Evolutionary conservation across 53 echinoderm and acorn worm genomes (phyloP), one percentile per base, ranked within the genome.

Genomic region (Echinarachnius parma): DNA sequence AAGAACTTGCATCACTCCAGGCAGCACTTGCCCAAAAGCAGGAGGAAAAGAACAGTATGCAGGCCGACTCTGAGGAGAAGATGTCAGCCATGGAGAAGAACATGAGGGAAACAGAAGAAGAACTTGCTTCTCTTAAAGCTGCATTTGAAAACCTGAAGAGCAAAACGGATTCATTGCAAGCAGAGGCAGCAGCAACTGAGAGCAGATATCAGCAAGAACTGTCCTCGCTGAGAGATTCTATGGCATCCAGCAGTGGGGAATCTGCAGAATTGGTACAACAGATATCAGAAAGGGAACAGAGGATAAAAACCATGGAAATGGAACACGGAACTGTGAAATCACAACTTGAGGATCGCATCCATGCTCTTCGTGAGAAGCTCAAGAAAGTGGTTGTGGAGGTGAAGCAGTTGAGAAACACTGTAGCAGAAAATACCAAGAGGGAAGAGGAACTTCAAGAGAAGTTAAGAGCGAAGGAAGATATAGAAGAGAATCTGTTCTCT

Each of bases 381-480:
- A 87, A 87, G 53, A 87, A 87, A 36, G 82, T 61, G 1, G 60
- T 78, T 29, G 78, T 65, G 31, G 82, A 87, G 56, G 63, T 82
- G 34, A 87, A 82, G 53, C 75, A 87, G 30, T 35, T 82, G 52
- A 80, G 66, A 49, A 66, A 28, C 10, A 28, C 63, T 30, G 60
- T 89, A 24, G 56, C 76, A 26, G 46, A 76, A 26, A 63, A 67
- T 24, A 21, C 46, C 34, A 77, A 77, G 48, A n/a, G n/a, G n/a
- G n/a, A n/a, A n/a, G n/a, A n/a, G n/a, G n/a, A n/a, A n/a, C n/a
- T n/a, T n/a, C n/a, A n/a, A n/a, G n/a, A n/a, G n/a, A n/a, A n/a
- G n/a, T 50, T 53, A 14, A 14, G 15, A 21, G 33, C 25, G 19
- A 52, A 50, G 35, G 62, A 63, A 14, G 78, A 53, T 2, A 48